Percentiles rank a stretch among this genome's conserved stretches.
phyloP scores from a whole-genome alignment of 2,113 vertebrate species.

The Phalacrocorax carbo region DNA sequence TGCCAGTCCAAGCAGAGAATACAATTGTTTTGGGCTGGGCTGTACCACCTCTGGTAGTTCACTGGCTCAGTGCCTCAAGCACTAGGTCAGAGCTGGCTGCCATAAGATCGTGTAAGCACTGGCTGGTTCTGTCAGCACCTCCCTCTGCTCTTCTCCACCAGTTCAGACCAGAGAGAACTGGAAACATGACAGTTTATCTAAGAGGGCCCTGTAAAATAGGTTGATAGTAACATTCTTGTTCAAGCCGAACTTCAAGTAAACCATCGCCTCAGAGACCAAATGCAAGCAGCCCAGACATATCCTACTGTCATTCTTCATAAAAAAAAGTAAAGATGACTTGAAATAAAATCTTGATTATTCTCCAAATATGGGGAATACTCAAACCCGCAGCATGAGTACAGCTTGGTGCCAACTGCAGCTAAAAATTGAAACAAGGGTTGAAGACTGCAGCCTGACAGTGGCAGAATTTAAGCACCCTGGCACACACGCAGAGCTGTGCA shows the following conservation, averaged over 20 bases:
- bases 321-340: neutral
- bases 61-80: neutral
- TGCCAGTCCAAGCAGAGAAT: neutral
- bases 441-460: neutral
- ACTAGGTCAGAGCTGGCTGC: neutral
- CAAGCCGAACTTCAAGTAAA: neutral
- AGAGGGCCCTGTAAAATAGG: neutral
- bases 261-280: neutral
- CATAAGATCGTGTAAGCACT: rapidly evolving
- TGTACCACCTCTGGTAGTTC: neutral
- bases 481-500: neutral
- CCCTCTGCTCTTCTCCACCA: neutral
- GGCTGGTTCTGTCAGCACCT: neutral
- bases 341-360: neutral
- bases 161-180: neutral
- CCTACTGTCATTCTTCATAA: neutral
- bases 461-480: neutral
- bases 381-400: neutral
- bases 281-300: neutral
- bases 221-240: neutral
- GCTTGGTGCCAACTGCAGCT: neutral
- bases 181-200: neutral
- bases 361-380: neutral
- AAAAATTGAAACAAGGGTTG: neutral
- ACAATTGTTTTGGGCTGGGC: neutral